Conservation (phyloP, 2,113 vertebrate species). For the Podiceps cristatus region DNA sequence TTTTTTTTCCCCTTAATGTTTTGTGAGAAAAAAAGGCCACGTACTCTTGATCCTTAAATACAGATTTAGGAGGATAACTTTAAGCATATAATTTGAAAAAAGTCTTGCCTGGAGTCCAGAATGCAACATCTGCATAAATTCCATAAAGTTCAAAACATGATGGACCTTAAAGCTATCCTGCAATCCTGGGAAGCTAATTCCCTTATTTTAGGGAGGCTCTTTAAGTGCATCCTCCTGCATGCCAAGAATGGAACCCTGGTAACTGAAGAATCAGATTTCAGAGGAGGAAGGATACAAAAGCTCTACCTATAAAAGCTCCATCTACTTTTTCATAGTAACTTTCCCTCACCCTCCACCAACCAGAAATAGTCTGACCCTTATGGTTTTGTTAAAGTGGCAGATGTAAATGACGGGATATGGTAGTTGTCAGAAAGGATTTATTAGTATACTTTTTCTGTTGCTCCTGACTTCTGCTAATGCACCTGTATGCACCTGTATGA, state of each 20-base stretch:
- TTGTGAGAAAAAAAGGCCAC: background rate
- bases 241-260: background rate
- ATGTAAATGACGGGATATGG: background rate
- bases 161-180: background rate
- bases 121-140: background rate
- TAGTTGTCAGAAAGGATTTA: background rate
- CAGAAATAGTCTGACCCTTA: background rate
- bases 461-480: background rate
- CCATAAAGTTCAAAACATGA: background rate
- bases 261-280: background rate
- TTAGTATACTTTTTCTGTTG: background rate
- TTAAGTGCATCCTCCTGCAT: background rate
- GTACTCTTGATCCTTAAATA: background rate
- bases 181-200: background rate
- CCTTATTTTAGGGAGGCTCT: background rate
- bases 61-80: background rate
- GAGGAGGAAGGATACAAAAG: background rate
- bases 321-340: background rate
- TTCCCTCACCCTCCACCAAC: background rate
- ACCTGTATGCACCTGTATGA: background rate
- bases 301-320: background rate
- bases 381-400: background rate
- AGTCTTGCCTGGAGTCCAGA: background rate
- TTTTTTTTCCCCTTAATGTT: background rate
- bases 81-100: background rate